Percentiles rank a stretch among this genome's conserved stretches.
Evolutionary conservation across 2,113 vertebrate species (phyloP).

Genomic region (Nesoenas mayeri): DNA sequence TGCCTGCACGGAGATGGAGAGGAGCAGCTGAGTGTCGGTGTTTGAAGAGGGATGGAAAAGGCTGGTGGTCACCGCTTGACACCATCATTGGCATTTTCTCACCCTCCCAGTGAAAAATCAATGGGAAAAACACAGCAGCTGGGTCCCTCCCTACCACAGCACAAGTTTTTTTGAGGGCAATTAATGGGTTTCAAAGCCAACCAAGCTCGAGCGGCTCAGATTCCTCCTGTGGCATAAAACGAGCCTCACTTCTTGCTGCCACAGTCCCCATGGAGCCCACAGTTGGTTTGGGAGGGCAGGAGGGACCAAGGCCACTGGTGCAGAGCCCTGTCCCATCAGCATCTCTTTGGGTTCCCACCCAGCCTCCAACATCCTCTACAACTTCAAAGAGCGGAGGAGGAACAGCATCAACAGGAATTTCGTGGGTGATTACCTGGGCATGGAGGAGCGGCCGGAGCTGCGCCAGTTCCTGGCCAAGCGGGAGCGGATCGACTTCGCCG

Average conservation of each 20-base stretch:
- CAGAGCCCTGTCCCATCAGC: not conserved
- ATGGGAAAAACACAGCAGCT: not conserved
- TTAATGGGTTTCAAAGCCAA: not conserved
- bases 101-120: not conserved
- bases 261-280: rapidly evolving
- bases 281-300: not conserved
- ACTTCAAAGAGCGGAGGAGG: slow-evolving; percentile 89
- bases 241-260: not conserved
- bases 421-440: slow-evolving; percentile 94
- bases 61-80: not conserved
- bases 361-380: slow-evolving; percentile 96
- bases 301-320: not conserved
- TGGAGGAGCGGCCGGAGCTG: slow-evolving; percentile 93
- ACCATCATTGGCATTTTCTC: rapidly evolving
- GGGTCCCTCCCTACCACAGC: not conserved
- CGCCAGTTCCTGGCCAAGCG: slow-evolving; percentile 92
- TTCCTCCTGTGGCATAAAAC: not conserved
- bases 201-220: not conserved
- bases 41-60: not conserved
- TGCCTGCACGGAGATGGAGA: no score
- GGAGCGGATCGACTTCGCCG: slow-evolving; percentile 90
- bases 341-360: not conserved
- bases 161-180: not conserved
- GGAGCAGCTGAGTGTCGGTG: not conserved
- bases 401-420: slow-evolving; percentile 99